phyloP scores from a whole-genome alignment of 2,888 invertebrate genomes.

The Mycalesis mineus region DNA sequence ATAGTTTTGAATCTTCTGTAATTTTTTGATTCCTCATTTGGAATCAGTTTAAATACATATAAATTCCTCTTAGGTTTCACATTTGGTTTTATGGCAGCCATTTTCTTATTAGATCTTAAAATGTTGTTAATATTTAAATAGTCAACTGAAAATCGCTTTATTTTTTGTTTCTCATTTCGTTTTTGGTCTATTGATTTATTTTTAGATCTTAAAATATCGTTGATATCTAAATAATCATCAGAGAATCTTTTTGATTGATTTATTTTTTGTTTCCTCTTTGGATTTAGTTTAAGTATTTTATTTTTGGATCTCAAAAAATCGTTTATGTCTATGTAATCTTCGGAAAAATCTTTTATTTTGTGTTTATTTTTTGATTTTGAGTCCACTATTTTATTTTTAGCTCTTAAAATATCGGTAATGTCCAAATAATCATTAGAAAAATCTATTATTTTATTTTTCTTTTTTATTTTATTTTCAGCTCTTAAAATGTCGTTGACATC shows the following conservation, averaged over 20 bases:
- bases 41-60: slow-evolving; percentile 7
- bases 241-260: slow-evolving; percentile 8
- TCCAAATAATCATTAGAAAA: no score
- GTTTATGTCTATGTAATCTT: no score
- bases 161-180: not conserved
- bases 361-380: no score
- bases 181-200: not conserved
- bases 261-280: no score
- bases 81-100: not conserved
- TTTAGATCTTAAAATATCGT: slow-evolving; percentile 25
- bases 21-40: slow-evolving; percentile 3
- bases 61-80: not conserved
- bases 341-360: no score
- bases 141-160: slow-evolving; percentile 6
- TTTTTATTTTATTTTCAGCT: no score
- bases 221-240: slow-evolving; percentile 31
- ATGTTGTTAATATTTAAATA: slow-evolving; percentile 33
- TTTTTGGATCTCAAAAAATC: no score
- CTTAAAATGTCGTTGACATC: no score
- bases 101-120: slow-evolving; percentile 4
- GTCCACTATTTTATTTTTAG: no score
- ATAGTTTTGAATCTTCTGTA: slow-evolving; percentile 2
- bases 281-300: no score
- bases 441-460: no score
- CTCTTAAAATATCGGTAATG: no score